Evolutionary conservation across 2,797 vertebrate genomes (phyloP).

Genomic region (Gobio occitaniae): DNA sequence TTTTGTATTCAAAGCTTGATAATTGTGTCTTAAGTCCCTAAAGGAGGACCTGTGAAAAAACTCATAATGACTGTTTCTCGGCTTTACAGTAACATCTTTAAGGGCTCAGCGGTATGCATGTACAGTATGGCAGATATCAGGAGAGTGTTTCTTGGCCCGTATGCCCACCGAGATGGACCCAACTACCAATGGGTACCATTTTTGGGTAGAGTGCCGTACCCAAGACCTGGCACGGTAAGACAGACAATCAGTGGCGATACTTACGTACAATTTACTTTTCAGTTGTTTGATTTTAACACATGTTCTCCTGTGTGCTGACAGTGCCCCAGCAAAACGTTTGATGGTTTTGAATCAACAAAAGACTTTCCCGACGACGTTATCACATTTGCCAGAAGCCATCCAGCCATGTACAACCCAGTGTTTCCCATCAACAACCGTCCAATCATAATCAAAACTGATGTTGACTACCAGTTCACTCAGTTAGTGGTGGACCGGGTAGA

Average conservation of each 20-base stretch:
- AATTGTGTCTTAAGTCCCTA: slow-evolving; percentile 5
- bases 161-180: slow-evolving; percentile 95
- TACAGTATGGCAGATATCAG: slow-evolving; percentile 97
- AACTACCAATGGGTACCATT: slow-evolving; percentile 98
- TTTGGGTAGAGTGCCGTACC: slow-evolving; percentile 95
- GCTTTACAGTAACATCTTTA: slow-evolving; percentile 93
- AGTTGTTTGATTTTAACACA: background rate
- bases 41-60: slow-evolving; percentile 10
- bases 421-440: slow-evolving; percentile 93
- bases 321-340: slow-evolving; percentile 99
- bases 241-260: background rate
- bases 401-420: slow-evolving; percentile 95
- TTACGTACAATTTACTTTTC: background rate
- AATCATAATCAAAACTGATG: slow-evolving; percentile 95
- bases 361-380: slow-evolving; percentile 98
- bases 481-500: slow-evolving; percentile 97
- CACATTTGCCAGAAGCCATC: slow-evolving; percentile 95
- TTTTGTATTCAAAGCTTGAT: slow-evolving; percentile 2
- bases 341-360: slow-evolving; percentile 97
- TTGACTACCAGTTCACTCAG: slow-evolving; percentile 97
- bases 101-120: slow-evolving; percentile 96
- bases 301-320: slow-evolving; percentile 61
- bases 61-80: slow-evolving; percentile 24
- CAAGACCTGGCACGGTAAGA: slow-evolving; percentile 96
- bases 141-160: slow-evolving; percentile 95